These are phyloP conservation scores for Monoplex corrugatus DNA, from an alignment of 2,888 invertebrate species.

Conservation along the genomic window DNA sequence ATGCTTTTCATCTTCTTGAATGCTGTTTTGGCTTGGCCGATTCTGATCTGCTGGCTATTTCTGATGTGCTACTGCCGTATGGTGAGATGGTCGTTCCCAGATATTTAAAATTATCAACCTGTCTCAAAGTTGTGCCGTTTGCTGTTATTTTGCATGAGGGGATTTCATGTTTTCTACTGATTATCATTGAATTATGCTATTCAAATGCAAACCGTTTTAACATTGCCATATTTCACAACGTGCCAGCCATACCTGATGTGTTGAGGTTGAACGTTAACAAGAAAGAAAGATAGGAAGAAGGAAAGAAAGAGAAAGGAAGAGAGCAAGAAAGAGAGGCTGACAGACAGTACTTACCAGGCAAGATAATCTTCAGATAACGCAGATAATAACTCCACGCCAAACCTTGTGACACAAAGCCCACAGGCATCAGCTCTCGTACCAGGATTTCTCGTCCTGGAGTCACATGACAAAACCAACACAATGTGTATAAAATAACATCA, in stretches of 20 bases:
- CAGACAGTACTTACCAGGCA: background rate
- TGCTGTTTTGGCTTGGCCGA: too few relatives aligned
- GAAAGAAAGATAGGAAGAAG: background rate
- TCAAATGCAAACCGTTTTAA: background rate
- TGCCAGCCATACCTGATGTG: too few relatives aligned
- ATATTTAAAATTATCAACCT: too few relatives aligned
- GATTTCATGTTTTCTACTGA: background rate
- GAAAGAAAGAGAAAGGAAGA: background rate
- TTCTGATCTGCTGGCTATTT: too few relatives aligned
- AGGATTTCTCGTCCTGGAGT: background rate
- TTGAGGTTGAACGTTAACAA: background rate
- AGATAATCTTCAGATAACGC: background rate
- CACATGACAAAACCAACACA: background rate
- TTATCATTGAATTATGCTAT: background rate
- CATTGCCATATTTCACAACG: background rate
- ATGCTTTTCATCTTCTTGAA: too few relatives aligned
- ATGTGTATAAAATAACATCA: too few relatives aligned
- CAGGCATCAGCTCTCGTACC: conserved; percentile 27
- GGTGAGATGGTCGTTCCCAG: too few relatives aligned
- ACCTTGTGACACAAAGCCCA: conserved; percentile 19
- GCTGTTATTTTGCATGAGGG: background rate
- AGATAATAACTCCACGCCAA: conserved; percentile 10
- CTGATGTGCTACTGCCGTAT: too few relatives aligned
- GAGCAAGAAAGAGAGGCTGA: background rate
- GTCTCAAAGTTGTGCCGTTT: background rate